A percentile compares a stretch with the other conserved stretches of the same genome.
Evolutionary conservation across 2,113 vertebrate species (phyloP).

Genomic region (Todiramphus chloris): DNA sequence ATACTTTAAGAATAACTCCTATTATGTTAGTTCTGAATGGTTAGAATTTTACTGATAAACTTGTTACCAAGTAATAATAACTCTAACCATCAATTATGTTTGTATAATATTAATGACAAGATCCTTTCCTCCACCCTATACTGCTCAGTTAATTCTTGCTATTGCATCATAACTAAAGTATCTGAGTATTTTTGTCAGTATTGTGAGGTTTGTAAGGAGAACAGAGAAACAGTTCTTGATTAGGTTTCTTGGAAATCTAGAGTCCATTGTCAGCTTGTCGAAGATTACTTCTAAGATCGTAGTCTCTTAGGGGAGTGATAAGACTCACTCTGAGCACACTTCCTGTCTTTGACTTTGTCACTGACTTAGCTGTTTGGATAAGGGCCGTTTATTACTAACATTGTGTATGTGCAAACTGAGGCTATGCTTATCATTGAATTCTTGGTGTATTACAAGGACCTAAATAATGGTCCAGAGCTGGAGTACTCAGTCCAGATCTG

Average conservation of each 20-base stretch:
- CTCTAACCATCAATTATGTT: background rate
- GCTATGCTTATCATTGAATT: background rate
- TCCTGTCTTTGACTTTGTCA: background rate
- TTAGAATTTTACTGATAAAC: background rate
- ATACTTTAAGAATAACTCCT: background rate
- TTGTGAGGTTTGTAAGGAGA: background rate
- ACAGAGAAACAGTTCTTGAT: background rate
- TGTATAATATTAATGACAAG: background rate
- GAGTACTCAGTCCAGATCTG: too few relatives aligned
- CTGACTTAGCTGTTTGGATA: background rate
- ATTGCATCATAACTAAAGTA: conserved; percentile 4
- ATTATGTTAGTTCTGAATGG: background rate
- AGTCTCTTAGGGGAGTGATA: background rate
- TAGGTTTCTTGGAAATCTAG: conserved; percentile 42
- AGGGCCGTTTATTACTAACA: background rate
- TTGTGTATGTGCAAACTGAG: background rate
- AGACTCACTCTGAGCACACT: background rate
- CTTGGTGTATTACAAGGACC: background rate
- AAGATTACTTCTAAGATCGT: background rate
- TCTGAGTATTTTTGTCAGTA: background rate
- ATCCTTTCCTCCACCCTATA: background rate
- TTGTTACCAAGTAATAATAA: background rate
- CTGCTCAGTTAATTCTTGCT: background rate
- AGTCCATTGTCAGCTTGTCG: background rate
- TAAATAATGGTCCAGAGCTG: background rate